Evolutionary conservation across 1,140 invertebrate species (phyloP).

Genomic region (Parapsyche elsis): DNA sequence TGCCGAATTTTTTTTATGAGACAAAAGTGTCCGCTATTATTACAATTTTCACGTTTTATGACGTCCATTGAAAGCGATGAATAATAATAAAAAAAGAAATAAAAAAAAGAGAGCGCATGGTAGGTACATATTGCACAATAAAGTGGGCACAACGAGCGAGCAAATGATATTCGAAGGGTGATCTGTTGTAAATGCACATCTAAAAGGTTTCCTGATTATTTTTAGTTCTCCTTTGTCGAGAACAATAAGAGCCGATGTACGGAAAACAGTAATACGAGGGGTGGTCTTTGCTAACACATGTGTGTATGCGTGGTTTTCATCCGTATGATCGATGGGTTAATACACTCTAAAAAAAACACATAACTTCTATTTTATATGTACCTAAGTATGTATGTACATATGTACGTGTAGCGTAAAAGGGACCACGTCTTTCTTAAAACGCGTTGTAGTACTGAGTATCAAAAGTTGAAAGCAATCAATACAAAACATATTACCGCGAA

Average conservation of each 20-base stretch:
- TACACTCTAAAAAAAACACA: no score
- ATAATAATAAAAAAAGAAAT: not conserved
- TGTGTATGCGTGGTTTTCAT: not conserved
- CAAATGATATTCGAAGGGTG: conserved; percentile 38
- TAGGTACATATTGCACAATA: not conserved
- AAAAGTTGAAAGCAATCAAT: not conserved
- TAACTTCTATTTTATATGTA: no score
- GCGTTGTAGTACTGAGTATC: no score
- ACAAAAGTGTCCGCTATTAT: not conserved
- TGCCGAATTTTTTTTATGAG: no score
- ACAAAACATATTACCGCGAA: not conserved
- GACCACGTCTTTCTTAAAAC: no score
- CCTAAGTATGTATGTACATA: no score
- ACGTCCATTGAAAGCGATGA: not conserved
- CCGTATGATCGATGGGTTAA: conserved; percentile 23
- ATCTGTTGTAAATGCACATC: conserved; percentile 44
- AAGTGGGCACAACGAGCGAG: conserved; percentile 10
- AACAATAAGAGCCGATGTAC: conserved; percentile 35
- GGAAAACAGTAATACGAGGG: conserved; percentile 37
- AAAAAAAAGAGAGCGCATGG: not conserved
- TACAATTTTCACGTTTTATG: not conserved
- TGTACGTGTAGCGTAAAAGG: no score
- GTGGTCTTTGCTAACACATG: conserved; percentile 9
- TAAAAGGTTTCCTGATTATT: conserved; percentile 48
- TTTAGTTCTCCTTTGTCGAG: conserved; percentile 40